Evolutionary conservation across 2,113 vertebrate genomes (phyloP).

Genomic region (Blennius ocellaris): DNA sequence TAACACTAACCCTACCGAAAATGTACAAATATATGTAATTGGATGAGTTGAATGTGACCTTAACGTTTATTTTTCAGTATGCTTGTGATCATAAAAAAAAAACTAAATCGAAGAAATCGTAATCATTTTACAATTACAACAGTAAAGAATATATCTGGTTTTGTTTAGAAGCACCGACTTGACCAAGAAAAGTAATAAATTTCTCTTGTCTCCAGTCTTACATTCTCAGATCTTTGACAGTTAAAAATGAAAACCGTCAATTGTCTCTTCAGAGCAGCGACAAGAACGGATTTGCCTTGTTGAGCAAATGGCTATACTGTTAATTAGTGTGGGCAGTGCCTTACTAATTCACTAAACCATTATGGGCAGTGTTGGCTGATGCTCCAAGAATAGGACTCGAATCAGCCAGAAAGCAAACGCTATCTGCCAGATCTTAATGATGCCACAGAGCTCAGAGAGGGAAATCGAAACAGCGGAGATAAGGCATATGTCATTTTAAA

Average conservation of each 20-base stretch:
- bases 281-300: slow-evolving; percentile 14
- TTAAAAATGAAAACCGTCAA: neutral
- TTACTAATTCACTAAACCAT: slow-evolving; percentile 15
- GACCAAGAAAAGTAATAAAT: slow-evolving; percentile 1
- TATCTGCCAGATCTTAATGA: slow-evolving; percentile 36
- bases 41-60: too few relatives aligned
- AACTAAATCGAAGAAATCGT: too few relatives aligned
- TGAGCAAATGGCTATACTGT: slow-evolving; percentile 39
- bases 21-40: neutral
- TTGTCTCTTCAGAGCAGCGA: neutral
- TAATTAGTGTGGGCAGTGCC: slow-evolving; percentile 28
- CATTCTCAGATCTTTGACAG: slow-evolving; percentile 4
- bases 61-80: too few relatives aligned
- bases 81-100: too few relatives aligned
- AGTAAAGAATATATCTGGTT: too few relatives aligned
- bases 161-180: too few relatives aligned
- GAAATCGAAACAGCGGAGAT: slow-evolving; percentile 26
- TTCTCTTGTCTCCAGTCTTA: slow-evolving; percentile 7
- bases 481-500: slow-evolving; percentile 6
- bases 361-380: slow-evolving; percentile 29
- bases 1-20: too few relatives aligned
- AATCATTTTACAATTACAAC: too few relatives aligned
- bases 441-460: neutral
- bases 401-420: slow-evolving; percentile 21
- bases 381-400: slow-evolving; percentile 31